Evolutionary conservation across 2,113 vertebrate genomes (phyloP), one percentile per base, ranked within the genome.

Genomic region (Podilymbus podiceps): DNA sequence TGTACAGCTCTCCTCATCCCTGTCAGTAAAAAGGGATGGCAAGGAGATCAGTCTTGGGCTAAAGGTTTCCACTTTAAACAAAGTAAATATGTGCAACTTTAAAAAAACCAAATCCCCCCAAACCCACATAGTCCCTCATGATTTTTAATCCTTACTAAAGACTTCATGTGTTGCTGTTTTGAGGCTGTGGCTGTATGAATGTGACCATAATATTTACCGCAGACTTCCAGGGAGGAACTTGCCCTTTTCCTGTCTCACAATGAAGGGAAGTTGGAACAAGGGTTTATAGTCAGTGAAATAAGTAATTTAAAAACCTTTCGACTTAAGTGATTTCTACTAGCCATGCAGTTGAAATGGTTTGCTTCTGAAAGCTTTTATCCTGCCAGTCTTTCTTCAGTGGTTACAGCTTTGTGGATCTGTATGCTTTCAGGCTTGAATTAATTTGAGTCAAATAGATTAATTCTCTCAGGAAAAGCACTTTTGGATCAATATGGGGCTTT

Each of bases 161-260:
- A 27, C 33, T 85, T 90, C 2, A 56, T 52, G 35, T 94, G 47
- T 77, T 93, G 68, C 62, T 68, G n/a, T 30, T 90, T 58, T 10
- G 83, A 67, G 79, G 47, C 71, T 90, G 78, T 88, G 76, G 67
- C 59, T 80, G 38, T 33, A 22, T 47, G 73, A 96, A 86, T 75
- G 66, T 55, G 80, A 81, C 79, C 72, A 72, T 86, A 89, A 92
- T 92, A 94, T 94, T 97, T 96, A 94, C 85, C 13, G 5, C 85
- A 89, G 90, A 60, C 76, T 96, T 96, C 93, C 92, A 92, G 93
- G 95, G 75, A 95, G 85, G 95, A 89, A 17, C 92, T 92, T 93
- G 88, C 80, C 86, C 86, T 90, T 96, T 95, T 96, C 95, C 97
- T 96, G 95, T 60, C 83, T 90, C 79, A 95, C 95, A 96, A 93